Base-by-base conservation (phyloP, 2,888 invertebrate genomes). In the Neocrepidodera transversa region DNA sequence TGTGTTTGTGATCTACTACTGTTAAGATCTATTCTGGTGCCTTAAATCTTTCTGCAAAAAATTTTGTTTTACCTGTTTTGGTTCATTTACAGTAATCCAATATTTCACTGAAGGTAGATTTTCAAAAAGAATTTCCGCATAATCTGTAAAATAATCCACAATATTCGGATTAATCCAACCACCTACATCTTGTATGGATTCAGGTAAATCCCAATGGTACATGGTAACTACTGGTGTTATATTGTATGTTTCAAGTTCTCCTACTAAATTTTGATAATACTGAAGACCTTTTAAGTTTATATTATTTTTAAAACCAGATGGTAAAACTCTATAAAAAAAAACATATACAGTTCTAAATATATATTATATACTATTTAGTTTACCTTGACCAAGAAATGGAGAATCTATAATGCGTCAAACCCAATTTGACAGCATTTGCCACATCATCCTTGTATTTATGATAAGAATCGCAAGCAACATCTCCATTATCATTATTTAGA, bases 391-490 rank as follows among this genome's bases (percentile, higher is more conserved):
- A 71, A 5, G 74, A 68, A 43, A 71, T 36, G 1, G 67, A 67
- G 57, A 68, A 64, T 55, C 86, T 78, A 74, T 87, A 87, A 71
- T 81, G 81, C 48, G 78, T 68, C 1, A 84, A 82, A 0, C 86
- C 86, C 1, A 89, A 75, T 14, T 82, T 72, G 52, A 80, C 82
- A 54, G 89, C 69, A 40, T 87, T 72, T 20, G 76, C 70, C 0
- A 88, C 83, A 67, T 91, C 90, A 28, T 85, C 83, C 68, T 81
- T 80, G 74, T 83, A 85, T 67, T 79, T 82, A 75, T 88, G 85
- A 74, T 88, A 90, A 14, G 87, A 87, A 73, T 89, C 87, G 51
- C 85, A 85, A 0, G 88, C 85, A 0, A 86, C 77, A 69, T 89
- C 87, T 0, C 84, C 88, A 52, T 84, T 88, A 0, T 82, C 16